phyloP scores from a whole-genome alignment of 2,113 vertebrate species.

The Grallaria varia region DNA sequence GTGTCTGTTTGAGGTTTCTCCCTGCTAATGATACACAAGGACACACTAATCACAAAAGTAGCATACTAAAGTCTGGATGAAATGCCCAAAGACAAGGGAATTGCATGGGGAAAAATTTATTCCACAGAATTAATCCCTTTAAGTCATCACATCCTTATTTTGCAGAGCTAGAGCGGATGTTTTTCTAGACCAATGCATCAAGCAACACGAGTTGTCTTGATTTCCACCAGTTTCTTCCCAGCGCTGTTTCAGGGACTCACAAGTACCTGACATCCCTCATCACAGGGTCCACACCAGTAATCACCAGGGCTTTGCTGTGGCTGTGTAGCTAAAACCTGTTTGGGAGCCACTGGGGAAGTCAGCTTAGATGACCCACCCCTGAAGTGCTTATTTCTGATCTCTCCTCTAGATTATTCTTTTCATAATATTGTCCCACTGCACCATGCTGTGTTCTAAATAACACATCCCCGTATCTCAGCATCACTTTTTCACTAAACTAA shows the following conservation, averaged over 20 bases:
- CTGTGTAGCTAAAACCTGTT: neutral
- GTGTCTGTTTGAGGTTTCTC: neutral
- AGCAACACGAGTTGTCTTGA: neutral
- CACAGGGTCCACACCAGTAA: accelerated
- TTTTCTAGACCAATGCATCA: neutral
- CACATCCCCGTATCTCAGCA: neutral
- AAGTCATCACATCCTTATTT: slow-evolving; percentile 4
- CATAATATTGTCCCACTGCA: neutral
- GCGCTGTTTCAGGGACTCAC: neutral
- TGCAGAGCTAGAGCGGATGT: neutral
- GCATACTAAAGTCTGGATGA: neutral
- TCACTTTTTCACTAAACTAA: neutral
- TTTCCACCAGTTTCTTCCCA: neutral
- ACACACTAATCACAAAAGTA: neutral
- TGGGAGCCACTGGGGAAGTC: neutral
- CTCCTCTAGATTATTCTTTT: slow-evolving; percentile 18
- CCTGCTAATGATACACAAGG: neutral
- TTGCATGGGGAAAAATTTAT: slow-evolving; percentile 19
- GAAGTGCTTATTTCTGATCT: neutral
- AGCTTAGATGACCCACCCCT: neutral
- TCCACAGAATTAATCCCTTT: slow-evolving; percentile 20
- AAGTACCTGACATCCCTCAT: neutral
- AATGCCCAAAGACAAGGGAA: slow-evolving; percentile 13
- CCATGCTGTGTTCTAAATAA: slow-evolving; percentile 27
- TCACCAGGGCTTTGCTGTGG: neutral